Evolutionary conservation across 2,113 vertebrate species (phyloP).

Genomic region (Eretmochelys imbricata): DNA sequence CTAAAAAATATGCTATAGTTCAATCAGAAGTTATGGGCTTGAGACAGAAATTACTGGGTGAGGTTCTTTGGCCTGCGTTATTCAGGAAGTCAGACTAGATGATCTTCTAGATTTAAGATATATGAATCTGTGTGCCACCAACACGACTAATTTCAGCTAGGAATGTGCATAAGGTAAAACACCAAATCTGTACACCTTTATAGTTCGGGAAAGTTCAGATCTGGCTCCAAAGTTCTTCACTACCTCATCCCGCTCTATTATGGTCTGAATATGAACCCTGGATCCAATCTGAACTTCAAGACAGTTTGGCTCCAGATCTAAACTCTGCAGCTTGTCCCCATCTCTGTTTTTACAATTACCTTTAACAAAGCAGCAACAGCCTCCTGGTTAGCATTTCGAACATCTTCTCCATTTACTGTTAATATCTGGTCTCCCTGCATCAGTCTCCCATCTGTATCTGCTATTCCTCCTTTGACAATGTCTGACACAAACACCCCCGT

Average conservation of each 20-base stretch:
- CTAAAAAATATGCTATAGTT: background rate
- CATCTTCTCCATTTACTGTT: slow-evolving; percentile 92
- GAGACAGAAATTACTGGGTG: background rate
- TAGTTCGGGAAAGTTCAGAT: background rate
- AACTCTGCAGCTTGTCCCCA: background rate
- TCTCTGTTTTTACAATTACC: slow-evolving; percentile 76
- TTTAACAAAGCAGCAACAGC: slow-evolving; percentile 93
- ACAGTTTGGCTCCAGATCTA: background rate
- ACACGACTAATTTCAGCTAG: background rate
- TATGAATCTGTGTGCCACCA: background rate
- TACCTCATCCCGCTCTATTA: background rate
- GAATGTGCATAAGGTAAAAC: background rate
- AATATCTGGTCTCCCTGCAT: slow-evolving; percentile 97
- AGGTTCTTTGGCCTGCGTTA: background rate
- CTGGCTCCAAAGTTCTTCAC: background rate
- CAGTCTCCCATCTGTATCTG: slow-evolving; percentile 88
- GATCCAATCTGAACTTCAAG: background rate
- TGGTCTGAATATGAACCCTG: background rate
- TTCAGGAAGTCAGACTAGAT: background rate
- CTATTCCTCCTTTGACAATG: slow-evolving; percentile 94
- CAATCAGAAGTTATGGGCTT: background rate
- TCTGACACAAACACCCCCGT: slow-evolving; percentile 97
- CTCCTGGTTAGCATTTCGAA: slow-evolving; percentile 92
- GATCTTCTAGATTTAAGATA: background rate
- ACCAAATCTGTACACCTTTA: background rate